Base-by-base conservation (phyloP, 92 coral and sea anemone genomes). In the Virgularia gustaviana region DNA sequence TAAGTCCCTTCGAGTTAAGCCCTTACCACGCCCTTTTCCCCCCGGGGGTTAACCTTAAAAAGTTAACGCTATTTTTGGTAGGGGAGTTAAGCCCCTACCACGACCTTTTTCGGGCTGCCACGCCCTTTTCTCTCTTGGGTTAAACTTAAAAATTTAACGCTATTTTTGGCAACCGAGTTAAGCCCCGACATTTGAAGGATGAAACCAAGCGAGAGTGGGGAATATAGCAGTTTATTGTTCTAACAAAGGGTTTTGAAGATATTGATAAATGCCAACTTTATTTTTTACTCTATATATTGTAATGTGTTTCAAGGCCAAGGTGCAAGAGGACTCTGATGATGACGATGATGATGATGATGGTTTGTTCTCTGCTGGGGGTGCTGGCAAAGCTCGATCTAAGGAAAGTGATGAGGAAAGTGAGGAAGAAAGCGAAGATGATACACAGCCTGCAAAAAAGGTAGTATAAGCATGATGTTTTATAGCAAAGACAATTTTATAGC, bases 291-390 rank as follows among this genome's bases (percentile, higher is more conserved):
- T 41, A 24, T 20, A n/a, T 32, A 27, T 0, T 0, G 0, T 27
- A n/a, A 63, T 52, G 65, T 27, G 20, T 49, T 2, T 75, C 34
- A 2, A 34, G 18, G 13, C 10, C 36, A 49, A 82, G 78, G 70
- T 71, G 71, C 56, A 56, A 9, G 61, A 71, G 45, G 65, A 30
- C 25, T 83, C 88, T 8, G 79, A 84, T 57, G 78, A 83, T 44
- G 88, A 83, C 5, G 83, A 78, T 27, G 81, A 71, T 19, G 86
- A 86, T 54, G 90, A 86, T 1, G 96, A 86, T 36, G 96, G 87
- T 54, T 78, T 89, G 74, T 89, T 89, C 81, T 74, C 85, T 35
- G 96, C 83, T 9, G 83, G 87, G 72, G 81, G 83, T 68, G 45
- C 2, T 11, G 27, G 49, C 35, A 65, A 81, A 18, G 52, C 60